Evolutionary conservation across 2,888 invertebrate species (phyloP), one percentile per base, ranked within the genome.

Genomic region (Protodeltote pygarga): DNA sequence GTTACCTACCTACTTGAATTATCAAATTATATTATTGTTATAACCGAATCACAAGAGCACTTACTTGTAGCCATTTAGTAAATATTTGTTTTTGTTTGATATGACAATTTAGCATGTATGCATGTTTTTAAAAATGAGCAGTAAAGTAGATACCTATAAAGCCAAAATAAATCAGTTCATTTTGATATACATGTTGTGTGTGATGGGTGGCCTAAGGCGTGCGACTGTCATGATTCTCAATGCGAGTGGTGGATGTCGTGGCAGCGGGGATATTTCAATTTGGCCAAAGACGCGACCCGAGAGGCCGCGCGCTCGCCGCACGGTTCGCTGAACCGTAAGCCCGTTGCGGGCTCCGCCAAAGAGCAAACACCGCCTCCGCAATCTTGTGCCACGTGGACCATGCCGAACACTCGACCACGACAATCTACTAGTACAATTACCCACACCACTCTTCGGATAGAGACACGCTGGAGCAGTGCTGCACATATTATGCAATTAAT

Each of bases 291-390:
- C 84, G 87, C 86, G 89, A 87, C 86, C 88, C 87, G 83, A 83
- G 89, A 89, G 89, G 87, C 86, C 81, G 83, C 79, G 83, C 84
- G 81, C 83, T 79, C 78, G 79, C 79, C 74, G 77, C 81, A 83
- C 90, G 90, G 89, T 84, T 89, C 90, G 89, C 87, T 90, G 91
- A 89, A 85, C 90, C 89, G 91, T 80, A 82, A 89, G 83, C 83
- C 85, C 85, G 86, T 80, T 85, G 87, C 83, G 88, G 85, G 82
- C 85, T 83, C 75, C 81, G 83, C 87, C 89, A 91, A 90, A 92
- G 90, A 91, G 91, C 90, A 92, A 91, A 92, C 88, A 90, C 80
- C 87, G 91, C 86, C 86, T 89, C 79, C 88, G 84, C 89, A 90
- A 90, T 91, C 89, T 91, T 89, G 89, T 88, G 89, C 87, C 89